Evolutionary conservation across 2,113 vertebrate genomes (phyloP).

Genomic region (Elephantulus edwardii): DNA sequence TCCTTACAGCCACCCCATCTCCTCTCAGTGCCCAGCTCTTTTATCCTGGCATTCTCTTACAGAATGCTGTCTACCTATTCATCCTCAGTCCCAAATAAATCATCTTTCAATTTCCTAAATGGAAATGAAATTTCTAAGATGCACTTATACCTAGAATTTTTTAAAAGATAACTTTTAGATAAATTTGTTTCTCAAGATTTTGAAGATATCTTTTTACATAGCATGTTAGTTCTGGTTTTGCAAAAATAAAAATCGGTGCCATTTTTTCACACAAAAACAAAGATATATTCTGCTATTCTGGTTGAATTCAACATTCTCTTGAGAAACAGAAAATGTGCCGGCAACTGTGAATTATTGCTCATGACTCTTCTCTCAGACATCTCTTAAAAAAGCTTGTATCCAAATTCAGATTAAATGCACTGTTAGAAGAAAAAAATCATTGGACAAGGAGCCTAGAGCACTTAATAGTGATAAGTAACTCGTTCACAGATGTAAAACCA

Average conservation of each 20-base stretch:
- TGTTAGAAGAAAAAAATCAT: background rate
- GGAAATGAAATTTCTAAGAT: constrained; percentile 9
- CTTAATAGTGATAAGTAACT: background rate
- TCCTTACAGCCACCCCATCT: background rate
- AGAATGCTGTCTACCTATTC: background rate
- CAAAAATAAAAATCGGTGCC: background rate
- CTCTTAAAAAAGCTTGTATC: background rate
- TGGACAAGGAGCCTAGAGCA: background rate
- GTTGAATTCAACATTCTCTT: constrained; percentile 27
- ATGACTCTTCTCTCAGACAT: background rate
- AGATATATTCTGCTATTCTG: background rate
- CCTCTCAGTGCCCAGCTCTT: background rate
- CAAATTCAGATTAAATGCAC: background rate
- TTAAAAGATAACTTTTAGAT: background rate
- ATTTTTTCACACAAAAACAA: background rate
- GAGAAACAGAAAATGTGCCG: constrained; percentile 19
- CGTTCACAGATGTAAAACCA: background rate
- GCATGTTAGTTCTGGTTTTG: background rate
- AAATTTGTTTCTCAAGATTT: background rate
- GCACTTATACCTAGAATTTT: background rate
- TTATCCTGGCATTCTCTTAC: background rate
- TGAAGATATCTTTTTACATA: background rate
- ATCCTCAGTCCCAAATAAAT: background rate
- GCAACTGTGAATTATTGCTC: background rate
- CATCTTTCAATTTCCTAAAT: background rate